These are phyloP conservation scores for Elachura formosa DNA, from an alignment of 2,113 vertebrate genomes.

Conservation along the genomic window DNA sequence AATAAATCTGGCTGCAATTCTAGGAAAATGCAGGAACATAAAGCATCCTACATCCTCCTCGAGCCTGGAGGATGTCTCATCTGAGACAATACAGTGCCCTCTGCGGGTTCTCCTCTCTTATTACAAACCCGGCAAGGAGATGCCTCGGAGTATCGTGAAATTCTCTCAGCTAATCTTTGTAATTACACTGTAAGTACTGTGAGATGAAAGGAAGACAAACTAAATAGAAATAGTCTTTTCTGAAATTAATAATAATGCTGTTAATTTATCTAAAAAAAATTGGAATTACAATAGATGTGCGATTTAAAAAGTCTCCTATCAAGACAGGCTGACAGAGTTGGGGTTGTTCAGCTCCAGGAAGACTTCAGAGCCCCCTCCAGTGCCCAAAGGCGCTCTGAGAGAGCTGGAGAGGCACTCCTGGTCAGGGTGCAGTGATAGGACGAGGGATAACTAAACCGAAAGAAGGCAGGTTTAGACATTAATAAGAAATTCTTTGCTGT, in stretches of 20 bases:
- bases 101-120: neutral
- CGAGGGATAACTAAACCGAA: neutral
- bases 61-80: neutral
- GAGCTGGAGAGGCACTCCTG: neutral
- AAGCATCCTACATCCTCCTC: neutral
- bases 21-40: neutral
- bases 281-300: neutral
- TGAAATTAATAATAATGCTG: neutral
- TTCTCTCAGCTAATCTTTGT: neutral
- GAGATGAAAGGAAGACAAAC: neutral
- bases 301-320: neutral
- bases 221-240: neutral
- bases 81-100: conserved; percentile 34
- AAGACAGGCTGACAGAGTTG: neutral
- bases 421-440: too few species aligned
- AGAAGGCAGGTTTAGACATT: neutral
- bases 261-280: neutral
- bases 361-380: neutral
- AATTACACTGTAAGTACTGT: neutral
- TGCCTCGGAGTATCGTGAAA: neutral
- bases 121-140: neutral
- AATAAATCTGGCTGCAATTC: neutral
- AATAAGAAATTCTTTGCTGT: neutral
- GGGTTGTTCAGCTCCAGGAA: neutral
- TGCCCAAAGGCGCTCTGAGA: neutral